A percentile compares a stretch with the other conserved stretches of the same genome.
Evolutionary conservation across 2,113 vertebrate genomes (phyloP).

Genomic region (Colistium nudipinnis): DNA sequence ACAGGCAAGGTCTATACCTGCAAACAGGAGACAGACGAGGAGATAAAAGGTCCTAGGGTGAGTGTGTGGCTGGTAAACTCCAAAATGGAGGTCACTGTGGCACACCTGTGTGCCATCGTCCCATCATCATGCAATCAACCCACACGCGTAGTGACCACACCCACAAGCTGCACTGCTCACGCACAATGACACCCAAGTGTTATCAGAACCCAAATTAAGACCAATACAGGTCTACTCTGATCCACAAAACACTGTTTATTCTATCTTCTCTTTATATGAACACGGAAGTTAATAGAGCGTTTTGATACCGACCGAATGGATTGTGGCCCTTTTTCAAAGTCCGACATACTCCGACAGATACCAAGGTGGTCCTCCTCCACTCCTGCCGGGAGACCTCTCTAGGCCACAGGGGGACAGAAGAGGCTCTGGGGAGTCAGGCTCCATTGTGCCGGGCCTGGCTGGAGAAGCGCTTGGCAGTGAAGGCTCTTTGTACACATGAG

Average conservation of each 20-base stretch:
- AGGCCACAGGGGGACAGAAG: conserved; percentile 60
- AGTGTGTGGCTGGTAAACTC: too few species aligned
- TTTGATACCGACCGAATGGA: conserved; percentile 8
- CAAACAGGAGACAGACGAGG: too few species aligned
- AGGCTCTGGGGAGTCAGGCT: conserved; percentile 53
- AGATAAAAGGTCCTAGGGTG: too few species aligned
- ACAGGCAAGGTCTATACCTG: too few species aligned
- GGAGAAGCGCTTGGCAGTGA: conserved; percentile 67
- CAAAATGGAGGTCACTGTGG: too few species aligned
- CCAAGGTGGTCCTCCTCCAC: conserved; percentile 60
- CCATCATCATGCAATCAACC: too few species aligned
- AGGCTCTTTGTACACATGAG: conserved; percentile 83
- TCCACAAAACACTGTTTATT: neutral
- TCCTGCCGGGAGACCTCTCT: conserved; percentile 71
- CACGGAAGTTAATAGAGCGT: conserved; percentile 27
- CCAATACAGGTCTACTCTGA: too few species aligned
- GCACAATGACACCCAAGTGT: too few species aligned
- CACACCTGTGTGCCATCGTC: too few species aligned
- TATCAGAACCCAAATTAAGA: too few species aligned
- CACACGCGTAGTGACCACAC: too few species aligned
- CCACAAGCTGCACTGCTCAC: too few species aligned
- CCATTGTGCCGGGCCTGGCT: conserved; percentile 76
- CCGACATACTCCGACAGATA: conserved; percentile 25
- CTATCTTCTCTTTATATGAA: neutral
- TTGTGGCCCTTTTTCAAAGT: conserved; percentile 15